phyloP scores from a whole-genome alignment of 2,888 invertebrate species.

The Lasioglossum pauxillum region DNA sequence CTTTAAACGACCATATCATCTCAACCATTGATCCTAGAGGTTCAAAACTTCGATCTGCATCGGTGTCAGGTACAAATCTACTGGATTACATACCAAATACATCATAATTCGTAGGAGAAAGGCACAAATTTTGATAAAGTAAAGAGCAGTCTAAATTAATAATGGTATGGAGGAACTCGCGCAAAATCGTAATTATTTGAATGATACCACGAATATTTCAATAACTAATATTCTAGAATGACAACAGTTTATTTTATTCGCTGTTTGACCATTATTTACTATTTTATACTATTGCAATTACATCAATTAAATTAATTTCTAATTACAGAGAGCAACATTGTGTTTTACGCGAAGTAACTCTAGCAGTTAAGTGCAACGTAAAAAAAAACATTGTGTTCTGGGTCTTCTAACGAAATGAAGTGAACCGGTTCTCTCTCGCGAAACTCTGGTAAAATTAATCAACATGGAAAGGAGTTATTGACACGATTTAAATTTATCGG shows the following conservation, averaged over 20 bases:
- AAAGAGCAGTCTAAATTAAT: not conserved
- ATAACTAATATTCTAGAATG: not conserved
- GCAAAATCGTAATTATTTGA: not conserved
- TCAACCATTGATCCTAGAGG: too few relatives aligned
- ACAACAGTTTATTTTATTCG: not conserved
- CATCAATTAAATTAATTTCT: not conserved
- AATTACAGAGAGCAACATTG: too few relatives aligned
- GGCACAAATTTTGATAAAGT: too few relatives aligned
- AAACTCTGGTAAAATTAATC: not conserved
- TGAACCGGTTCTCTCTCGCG: not conserved
- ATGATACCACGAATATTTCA: not conserved
- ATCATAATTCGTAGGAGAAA: too few relatives aligned
- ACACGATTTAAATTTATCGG: constrained; percentile 14
- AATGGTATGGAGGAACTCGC: not conserved
- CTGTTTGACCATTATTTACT: not conserved
- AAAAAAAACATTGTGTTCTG: too few relatives aligned
- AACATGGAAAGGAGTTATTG: not conserved
- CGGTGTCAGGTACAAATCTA: too few relatives aligned
- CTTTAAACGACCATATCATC: too few relatives aligned
- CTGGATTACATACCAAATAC: too few relatives aligned
- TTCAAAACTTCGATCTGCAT: too few relatives aligned
- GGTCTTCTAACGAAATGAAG: not conserved
- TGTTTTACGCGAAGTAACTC: too few relatives aligned
- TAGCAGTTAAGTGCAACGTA: too few relatives aligned
- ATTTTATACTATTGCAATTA: not conserved